These are phyloP conservation scores for Halcyon leucocephala DNA, from an alignment of 2,797 vertebrate species.

Conservation along the genomic window DNA sequence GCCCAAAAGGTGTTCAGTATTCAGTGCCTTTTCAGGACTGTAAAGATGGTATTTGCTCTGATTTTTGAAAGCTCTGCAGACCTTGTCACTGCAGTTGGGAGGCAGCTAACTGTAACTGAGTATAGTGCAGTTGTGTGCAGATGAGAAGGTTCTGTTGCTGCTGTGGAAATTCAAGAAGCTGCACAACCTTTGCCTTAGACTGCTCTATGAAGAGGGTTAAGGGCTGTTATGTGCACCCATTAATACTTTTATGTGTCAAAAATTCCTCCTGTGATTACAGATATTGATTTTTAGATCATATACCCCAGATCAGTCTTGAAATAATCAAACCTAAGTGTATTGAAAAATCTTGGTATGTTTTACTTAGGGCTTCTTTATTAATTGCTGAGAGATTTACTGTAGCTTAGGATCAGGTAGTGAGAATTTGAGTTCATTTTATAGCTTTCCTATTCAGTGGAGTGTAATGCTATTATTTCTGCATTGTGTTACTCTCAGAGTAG, in stretches of 20 bases:
- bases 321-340: background rate
- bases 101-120: fast-evolving
- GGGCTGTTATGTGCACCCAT: background rate
- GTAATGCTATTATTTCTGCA: background rate
- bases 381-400: background rate
- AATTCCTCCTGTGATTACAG: background rate
- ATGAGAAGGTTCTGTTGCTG: background rate
- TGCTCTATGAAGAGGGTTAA: background rate
- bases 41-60: background rate
- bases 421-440: background rate
- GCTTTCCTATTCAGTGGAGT: background rate
- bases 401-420: background rate
- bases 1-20: background rate
- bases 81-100: background rate
- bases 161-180: background rate
- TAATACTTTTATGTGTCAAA: background rate
- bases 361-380: background rate
- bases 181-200: background rate
- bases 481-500: background rate
- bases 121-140: background rate
- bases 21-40: fast-evolving
- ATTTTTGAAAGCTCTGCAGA: background rate
- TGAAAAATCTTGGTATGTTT: background rate
- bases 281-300: background rate
- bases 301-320: background rate